phyloP scores from a whole-genome alignment of 2,113 vertebrate species.

The Albula goreensis region DNA sequence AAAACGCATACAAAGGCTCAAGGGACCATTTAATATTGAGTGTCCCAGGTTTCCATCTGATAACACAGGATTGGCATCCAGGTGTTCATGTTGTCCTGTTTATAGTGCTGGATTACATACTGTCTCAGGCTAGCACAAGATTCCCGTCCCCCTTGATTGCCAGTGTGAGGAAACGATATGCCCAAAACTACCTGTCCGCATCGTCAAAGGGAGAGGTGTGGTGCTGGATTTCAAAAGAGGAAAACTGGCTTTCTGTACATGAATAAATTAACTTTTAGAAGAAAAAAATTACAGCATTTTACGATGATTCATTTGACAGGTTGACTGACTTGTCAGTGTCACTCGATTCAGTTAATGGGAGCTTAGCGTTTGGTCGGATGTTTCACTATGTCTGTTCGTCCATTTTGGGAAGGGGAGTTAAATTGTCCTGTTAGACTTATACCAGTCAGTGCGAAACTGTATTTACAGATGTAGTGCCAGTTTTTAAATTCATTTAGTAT shows the following conservation, averaged over 20 bases:
- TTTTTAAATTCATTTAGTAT: background rate
- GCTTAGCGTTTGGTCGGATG: background rate
- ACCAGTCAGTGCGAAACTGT: background rate
- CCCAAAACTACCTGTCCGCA: background rate
- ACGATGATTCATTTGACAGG: constrained; percentile 1
- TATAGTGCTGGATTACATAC: background rate
- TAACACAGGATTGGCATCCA: background rate
- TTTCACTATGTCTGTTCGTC: background rate
- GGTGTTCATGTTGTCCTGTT: constrained; percentile 8
- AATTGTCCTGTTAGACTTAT: background rate
- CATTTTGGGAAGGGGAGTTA: background rate
- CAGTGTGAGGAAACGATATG: background rate
- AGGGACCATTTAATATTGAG: background rate
- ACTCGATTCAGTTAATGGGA: background rate
- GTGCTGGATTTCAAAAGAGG: background rate
- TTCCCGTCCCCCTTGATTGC: background rate
- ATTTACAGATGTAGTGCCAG: background rate
- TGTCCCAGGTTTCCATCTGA: background rate
- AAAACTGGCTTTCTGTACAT: background rate
- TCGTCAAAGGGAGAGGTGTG: background rate
- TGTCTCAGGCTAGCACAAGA: background rate
- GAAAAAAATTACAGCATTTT: constrained; percentile 7
- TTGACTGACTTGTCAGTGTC: background rate
- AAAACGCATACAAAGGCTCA: background rate
- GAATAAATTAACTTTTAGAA: background rate